Evolutionary conservation across 2,888 invertebrate genomes (phyloP), one percentile per base, ranked within the genome.

Genomic region (Rhodophaea formosa): DNA sequence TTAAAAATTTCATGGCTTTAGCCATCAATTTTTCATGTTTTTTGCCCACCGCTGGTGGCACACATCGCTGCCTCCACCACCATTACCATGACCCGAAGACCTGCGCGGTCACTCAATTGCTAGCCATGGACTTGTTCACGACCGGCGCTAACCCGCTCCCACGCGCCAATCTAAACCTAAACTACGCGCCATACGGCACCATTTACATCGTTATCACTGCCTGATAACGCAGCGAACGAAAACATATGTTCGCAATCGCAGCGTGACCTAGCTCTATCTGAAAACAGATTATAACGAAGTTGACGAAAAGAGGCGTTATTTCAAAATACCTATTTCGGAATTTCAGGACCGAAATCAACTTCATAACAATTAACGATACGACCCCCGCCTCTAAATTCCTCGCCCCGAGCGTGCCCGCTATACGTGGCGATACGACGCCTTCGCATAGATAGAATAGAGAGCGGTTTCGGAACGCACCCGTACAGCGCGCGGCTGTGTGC

Each of bases 401-500:
- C 88, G 90, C 90, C 90, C 87, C 87, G 88, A 90, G 90, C 90
- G 89, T 87, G 88, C 84, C 89, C 88, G 89, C 87, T 88, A 85
- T 87, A 88, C 89, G 88, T 83, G 87, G 88, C 88, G 86, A 86
- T 87, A 86, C 88, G 89, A 88, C 90, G 90, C 90, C 90, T 90
- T 91, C 90, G 90, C 90, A 90, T 90, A 91, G 90, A 91, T 90
- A 91, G 90, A 91, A 90, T 91, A 91, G 91, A 91, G 91, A 90
- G 90, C 89, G 91, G 90, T 90, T 91, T 90, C 89, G 88, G 90
- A 91, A 90, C 90, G 89, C 90, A 90, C 88, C 83, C 83, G 84
- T 75, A 87, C 86, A 82, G 61, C 72, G 73, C 67, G 70, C 58
- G 65, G 72, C 82, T 80, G 84, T 80, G 84, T 71, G 71, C 53